Percentiles rank a stretch among this genome's conserved stretches.
phyloP scores from a whole-genome alignment of 2,888 invertebrate genomes.

The Cheilosia impressa region DNA sequence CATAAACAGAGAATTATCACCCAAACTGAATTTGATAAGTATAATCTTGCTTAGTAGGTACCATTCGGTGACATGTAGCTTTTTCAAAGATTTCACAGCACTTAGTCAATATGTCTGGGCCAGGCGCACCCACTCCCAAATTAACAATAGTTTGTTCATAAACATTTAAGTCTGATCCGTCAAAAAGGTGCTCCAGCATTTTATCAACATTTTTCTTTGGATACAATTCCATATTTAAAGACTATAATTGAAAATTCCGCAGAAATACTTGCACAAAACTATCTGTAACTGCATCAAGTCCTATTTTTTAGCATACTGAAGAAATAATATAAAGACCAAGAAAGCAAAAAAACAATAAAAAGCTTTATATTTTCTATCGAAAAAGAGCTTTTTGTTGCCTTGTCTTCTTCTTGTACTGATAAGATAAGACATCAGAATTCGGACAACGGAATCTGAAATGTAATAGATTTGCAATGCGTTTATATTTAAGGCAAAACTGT shows the following conservation, averaged over 20 bases:
- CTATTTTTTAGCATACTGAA: not conserved
- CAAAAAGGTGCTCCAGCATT: slow-evolving; percentile 84
- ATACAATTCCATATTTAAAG: slow-evolving; percentile 17
- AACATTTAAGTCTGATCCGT: slow-evolving; percentile 84
- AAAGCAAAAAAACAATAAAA: no score
- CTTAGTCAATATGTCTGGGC: slow-evolving; percentile 84
- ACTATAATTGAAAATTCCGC: not conserved
- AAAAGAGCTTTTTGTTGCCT: no score
- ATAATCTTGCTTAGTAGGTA: slow-evolving; percentile 65
- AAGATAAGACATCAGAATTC: no score
- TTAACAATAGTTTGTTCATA: slow-evolving; percentile 83
- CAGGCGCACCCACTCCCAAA: slow-evolving; percentile 85
- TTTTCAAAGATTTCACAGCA: slow-evolving; percentile 83
- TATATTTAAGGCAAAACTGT: no score
- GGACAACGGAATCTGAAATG: no score
- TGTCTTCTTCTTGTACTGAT: no score
- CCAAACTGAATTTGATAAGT: not conserved
- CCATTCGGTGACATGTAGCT: slow-evolving; percentile 85
- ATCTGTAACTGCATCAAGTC: not conserved
- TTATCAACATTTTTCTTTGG: slow-evolving; percentile 74
- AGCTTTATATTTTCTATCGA: no score
- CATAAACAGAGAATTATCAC: slow-evolving; percentile 12
- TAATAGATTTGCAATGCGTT: no score
- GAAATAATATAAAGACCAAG: no score
- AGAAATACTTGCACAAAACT: not conserved